These are phyloP conservation scores for Babyrousa celebensis DNA, from an alignment of 2,797 vertebrate species.

Conservation along the genomic window DNA sequence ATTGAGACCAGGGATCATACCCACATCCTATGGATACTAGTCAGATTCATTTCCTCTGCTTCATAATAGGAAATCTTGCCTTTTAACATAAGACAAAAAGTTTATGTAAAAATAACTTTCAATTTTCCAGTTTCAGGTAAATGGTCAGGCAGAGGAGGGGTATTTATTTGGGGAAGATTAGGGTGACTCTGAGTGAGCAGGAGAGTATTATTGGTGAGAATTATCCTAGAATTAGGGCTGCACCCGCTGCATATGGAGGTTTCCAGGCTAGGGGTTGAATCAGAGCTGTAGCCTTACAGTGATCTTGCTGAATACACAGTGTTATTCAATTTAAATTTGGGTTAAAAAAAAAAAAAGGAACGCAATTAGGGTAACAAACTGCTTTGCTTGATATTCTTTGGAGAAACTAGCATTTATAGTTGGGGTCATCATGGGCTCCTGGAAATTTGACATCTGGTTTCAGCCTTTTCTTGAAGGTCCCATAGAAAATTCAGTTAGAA, in stretches of 20 bases:
- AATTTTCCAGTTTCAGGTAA: neutral
- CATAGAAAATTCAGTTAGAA: neutral
- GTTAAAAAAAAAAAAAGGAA: neutral
- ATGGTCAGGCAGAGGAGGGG: neutral
- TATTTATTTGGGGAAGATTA: neutral
- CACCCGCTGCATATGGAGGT: too few species aligned
- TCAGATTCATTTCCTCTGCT: too few species aligned
- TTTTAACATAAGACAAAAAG: neutral
- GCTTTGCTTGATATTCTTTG: neutral
- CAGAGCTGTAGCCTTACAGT: neutral
- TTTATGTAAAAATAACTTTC: neutral
- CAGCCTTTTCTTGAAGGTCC: neutral
- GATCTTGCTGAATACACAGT: neutral
- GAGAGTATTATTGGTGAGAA: neutral
- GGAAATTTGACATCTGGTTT: neutral
- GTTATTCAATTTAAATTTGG: neutral
- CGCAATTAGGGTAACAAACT: neutral
- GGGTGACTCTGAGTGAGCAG: neutral
- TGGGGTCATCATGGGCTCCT: neutral
- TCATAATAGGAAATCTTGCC: neutral
- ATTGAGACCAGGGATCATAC: too few species aligned
- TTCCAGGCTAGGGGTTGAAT: too few species aligned
- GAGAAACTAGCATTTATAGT: neutral
- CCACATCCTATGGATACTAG: too few species aligned
- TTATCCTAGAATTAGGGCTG: neutral